These are phyloP conservation scores for Neodiprion fabricii DNA, from an alignment of 1,140 invertebrate genomes.

Conservation along the genomic window DNA sequence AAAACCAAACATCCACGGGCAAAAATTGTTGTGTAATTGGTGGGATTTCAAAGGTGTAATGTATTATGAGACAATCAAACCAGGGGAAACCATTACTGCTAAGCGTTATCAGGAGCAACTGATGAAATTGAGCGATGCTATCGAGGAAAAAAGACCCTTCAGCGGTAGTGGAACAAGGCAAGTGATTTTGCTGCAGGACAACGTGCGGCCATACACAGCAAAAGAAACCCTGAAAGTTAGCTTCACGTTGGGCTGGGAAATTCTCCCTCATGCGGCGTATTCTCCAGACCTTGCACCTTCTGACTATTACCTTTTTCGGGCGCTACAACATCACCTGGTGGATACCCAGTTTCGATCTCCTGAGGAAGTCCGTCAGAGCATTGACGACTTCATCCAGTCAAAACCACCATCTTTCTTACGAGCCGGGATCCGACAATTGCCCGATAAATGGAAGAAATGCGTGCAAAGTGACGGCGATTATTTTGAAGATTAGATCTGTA, in stretches of 20 bases:
- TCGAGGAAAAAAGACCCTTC: constrained; percentile 31
- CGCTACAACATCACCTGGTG: constrained; percentile 20
- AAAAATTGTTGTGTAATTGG: constrained; percentile 27
- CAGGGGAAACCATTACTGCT: constrained; percentile 35
- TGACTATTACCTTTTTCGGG: constrained; percentile 45
- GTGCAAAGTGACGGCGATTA: constrained; percentile 25
- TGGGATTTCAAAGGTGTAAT: constrained; percentile 39
- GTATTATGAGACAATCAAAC: constrained; percentile 36
- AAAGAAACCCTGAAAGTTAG: constrained; percentile 22
- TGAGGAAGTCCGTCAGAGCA: constrained; percentile 19
- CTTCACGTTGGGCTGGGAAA: constrained; percentile 36
- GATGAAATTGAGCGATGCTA: constrained; percentile 23
- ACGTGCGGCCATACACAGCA: constrained; percentile 43
- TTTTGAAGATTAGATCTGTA: constrained; percentile 22
- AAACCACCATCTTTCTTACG: constrained; percentile 27
- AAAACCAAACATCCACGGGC: constrained; percentile 13
- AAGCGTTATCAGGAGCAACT: constrained; percentile 33
- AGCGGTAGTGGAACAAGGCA: constrained; percentile 26
- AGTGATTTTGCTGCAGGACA: constrained; percentile 46
- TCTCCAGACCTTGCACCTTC: constrained; percentile 43
- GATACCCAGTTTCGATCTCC: not conserved
- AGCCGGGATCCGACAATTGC: constrained; percentile 28
- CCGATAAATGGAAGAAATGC: constrained; percentile 29
- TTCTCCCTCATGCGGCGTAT: constrained; percentile 46
- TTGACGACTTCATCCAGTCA: constrained; percentile 27